Percentiles rank a stretch among this genome's conserved stretches.
These are phyloP conservation scores for Cerastis leucographa DNA, from an alignment of 2,888 invertebrate genomes.

Conservation along the genomic window DNA sequence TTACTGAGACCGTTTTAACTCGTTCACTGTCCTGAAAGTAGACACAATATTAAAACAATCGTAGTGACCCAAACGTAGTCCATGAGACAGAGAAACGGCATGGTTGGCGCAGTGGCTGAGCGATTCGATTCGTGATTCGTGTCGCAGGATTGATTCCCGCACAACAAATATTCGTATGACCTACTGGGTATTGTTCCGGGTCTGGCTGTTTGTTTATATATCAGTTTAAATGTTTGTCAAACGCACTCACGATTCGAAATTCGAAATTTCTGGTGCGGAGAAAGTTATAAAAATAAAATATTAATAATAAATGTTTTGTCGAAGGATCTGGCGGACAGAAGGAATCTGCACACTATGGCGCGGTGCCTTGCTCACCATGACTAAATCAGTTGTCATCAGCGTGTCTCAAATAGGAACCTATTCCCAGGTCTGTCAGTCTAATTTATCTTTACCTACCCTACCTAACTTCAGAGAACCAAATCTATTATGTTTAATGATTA, in stretches of 20 bases:
- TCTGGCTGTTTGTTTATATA: neutral
- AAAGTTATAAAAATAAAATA: too few species aligned
- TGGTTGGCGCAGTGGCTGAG: too few species aligned
- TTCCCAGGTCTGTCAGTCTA: slow-evolving; percentile 91
- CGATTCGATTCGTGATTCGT: neutral
- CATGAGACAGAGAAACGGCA: too few species aligned
- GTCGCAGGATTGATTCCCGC: neutral
- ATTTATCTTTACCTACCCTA: neutral
- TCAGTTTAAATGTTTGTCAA: neutral
- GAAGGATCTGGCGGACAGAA: slow-evolving; percentile 76
- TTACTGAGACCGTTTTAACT: too few species aligned
- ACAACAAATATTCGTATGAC: neutral
- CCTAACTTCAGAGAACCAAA: neutral
- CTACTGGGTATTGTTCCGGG: too few species aligned
- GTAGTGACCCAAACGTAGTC: too few species aligned
- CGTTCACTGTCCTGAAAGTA: too few species aligned
- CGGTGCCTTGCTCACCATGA: slow-evolving; percentile 95
- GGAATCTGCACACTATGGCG: slow-evolving; percentile 96
- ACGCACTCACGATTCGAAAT: too few species aligned
- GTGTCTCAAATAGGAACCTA: slow-evolving; percentile 98
- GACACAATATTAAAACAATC: too few species aligned
- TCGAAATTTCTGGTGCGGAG: too few species aligned
- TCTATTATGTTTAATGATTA: neutral
- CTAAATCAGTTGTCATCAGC: slow-evolving; percentile 98
- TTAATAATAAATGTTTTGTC: neutral